Base-by-base conservation (phyloP, 2,888 invertebrate species). In the Tetrapedia diversipes region DNA sequence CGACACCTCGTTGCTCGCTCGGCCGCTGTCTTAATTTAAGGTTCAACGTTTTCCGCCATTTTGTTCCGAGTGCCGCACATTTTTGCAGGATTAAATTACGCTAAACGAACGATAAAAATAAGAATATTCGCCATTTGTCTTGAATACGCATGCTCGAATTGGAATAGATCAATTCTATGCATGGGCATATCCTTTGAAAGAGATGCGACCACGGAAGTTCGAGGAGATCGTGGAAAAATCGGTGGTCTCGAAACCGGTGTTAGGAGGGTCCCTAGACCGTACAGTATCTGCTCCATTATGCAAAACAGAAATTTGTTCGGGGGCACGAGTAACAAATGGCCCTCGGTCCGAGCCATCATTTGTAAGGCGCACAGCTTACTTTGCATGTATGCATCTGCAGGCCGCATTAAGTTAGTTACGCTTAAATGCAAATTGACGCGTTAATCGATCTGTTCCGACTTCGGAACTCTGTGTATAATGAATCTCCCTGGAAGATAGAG, bases 391-490 rank as follows among this genome's bases (percentile, higher is more conserved):
- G 74, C 82, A 82, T 71, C 76, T 74, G 77, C 70, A 59, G 53
- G 54, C 66, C 16, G 73, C 87, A 89, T 89, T 86, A 88, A 89
- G 89, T 90, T 90, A 90, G 90, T 90, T 90, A 90, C 90, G 90
- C 90, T 90, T 90, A 90, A 90, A 90, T 90, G 90, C 88, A 90
- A 90, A 90, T 90, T 88, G 87, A 85, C 86, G 86, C 82, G 85
- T 87, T 89, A 90, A 90, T 90, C 90, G 87, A 89, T 88, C 87
- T 79, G 86, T 86, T 89, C 86, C 84, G 84, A 85, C 84, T 84
- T 85, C 81, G 84, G 69, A 78, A 82, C 84, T 76, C 81, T 85
- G 76, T 81, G 74, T 77, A 81, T 84, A 84, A 83, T 85, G 79
- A 64, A 75, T 75, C 75, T 72, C 60, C 39, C 39, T 41, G 59